Percentiles rank a stretch among this genome's conserved stretches.
These are phyloP conservation scores for Oxycera nigricornis DNA, from an alignment of 2,888 invertebrate species.

Conservation along the genomic window DNA sequence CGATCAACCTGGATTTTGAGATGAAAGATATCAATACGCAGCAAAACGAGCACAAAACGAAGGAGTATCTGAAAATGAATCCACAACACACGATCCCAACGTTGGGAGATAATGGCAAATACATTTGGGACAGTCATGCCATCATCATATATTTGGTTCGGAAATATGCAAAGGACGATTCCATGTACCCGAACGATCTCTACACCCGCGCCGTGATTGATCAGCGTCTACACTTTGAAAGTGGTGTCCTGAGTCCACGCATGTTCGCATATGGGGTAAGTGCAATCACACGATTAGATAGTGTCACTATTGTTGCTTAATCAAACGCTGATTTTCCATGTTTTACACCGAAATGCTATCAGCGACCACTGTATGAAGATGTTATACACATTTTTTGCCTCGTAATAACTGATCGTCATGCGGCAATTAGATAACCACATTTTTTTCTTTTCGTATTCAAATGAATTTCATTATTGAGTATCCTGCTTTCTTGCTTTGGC, in stretches of 20 bases:
- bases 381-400: no score
- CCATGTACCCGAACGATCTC: conserved; percentile 55
- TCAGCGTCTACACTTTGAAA: conserved; percentile 55
- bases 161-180: conserved; percentile 52
- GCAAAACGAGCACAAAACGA: conserved; percentile 48
- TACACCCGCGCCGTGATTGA: conserved; percentile 52
- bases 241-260: conserved; percentile 49
- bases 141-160: conserved; percentile 51
- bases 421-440: no score
- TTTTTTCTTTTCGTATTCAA: no score
- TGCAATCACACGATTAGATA: no score
- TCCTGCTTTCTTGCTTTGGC: no score
- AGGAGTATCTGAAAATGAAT: conserved; percentile 60
- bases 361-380: no score
- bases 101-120: conserved; percentile 50
- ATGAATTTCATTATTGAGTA: no score
- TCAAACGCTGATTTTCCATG: no score
- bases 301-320: no score
- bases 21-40: conserved; percentile 50
- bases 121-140: conserved; percentile 53
- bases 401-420: no score
- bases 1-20: conserved; percentile 50
- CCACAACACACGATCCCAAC: conserved; percentile 63
- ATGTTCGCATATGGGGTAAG: conserved; percentile 38
- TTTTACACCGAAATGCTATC: no score